These are phyloP conservation scores for Aspiorhynchus laticeps DNA, from an alignment of 2,113 vertebrate genomes.

Conservation along the genomic window DNA sequence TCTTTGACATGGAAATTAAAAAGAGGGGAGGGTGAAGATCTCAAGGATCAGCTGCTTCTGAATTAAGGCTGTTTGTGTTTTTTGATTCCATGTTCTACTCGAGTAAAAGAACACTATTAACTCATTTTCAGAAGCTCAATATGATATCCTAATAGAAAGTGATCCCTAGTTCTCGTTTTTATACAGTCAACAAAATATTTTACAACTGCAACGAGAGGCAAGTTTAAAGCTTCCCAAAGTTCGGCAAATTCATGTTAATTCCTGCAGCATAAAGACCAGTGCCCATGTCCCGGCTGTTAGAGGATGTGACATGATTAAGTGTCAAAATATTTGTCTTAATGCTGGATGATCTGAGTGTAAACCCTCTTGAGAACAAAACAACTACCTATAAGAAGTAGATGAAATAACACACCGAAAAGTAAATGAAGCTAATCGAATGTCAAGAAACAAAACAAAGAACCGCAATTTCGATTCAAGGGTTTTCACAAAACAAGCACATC, in stretches of 20 bases:
- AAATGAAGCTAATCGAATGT: not conserved
- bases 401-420: not conserved
- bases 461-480: no score
- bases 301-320: not conserved
- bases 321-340: constrained; percentile 13
- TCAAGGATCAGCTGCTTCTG: constrained; percentile 18
- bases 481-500: constrained; percentile 12
- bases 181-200: not conserved
- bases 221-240: not conserved
- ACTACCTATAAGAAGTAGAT: not conserved
- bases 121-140: not conserved
- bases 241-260: not conserved
- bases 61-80: constrained; percentile 18
- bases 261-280: not conserved
- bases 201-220: not conserved
- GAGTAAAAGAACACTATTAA: not conserved
- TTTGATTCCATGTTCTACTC: not conserved
- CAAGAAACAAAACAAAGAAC: not conserved
- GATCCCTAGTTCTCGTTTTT: no score
- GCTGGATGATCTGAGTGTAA: not conserved
- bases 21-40: constrained; percentile 30
- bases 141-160: not conserved
- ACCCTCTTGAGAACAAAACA: not conserved
- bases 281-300: not conserved
- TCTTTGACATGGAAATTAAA: constrained; percentile 60